Conservation (phyloP, 1,140 invertebrate genomes). For the Bombus affinis region DNA sequence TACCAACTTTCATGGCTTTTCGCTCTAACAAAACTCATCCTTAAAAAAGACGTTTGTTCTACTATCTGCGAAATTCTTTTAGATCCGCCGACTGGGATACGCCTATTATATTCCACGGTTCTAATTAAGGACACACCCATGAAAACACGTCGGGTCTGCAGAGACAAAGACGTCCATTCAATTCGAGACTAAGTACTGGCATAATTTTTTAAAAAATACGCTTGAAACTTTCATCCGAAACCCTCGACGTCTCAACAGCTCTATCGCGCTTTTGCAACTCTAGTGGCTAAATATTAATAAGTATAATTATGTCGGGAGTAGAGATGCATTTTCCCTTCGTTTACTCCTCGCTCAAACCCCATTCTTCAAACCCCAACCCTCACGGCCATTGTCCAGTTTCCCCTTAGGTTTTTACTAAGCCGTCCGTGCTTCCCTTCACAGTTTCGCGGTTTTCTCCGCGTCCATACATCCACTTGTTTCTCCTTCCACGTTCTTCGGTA, state of each 20-base stretch:
- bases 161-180: constrained; percentile 26
- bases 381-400: background rate
- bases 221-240: constrained; percentile 8
- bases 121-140: constrained; percentile 13
- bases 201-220: constrained; percentile 14
- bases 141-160: background rate
- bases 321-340: constrained; percentile 12
- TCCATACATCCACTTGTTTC: background rate
- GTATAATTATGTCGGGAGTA: constrained; percentile 11
- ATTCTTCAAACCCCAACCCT: no score
- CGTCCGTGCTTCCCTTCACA: background rate
- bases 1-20: no score
- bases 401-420: background rate
- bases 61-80: background rate
- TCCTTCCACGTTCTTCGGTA: background rate
- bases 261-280: no score
- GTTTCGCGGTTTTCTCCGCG: background rate
- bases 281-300: constrained; percentile 22
- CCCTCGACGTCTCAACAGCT: background rate
- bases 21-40: background rate
- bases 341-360: background rate
- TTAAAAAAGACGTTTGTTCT: background rate
- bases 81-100: background rate
- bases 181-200: background rate
- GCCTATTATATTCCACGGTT: background rate